phyloP scores from a whole-genome alignment of 1,140 invertebrate genomes.

The Alviniconcha marisindica region DNA sequence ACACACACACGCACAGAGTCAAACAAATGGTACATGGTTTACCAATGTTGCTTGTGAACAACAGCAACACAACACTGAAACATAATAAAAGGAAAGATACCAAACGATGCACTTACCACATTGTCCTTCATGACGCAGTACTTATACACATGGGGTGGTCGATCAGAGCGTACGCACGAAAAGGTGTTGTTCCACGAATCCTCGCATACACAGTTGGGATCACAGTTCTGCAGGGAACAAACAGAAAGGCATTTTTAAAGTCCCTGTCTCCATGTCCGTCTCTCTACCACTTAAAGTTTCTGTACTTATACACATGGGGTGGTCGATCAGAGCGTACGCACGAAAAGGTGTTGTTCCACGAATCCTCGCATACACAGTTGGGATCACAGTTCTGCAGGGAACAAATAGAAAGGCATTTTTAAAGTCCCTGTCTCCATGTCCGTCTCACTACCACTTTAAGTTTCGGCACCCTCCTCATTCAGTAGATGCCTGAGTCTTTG shows the following conservation, averaged over 20 bases:
- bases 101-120: constrained; percentile 83
- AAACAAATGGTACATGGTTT: too few species aligned
- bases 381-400: constrained; percentile 80
- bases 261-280: neutral
- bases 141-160: constrained; percentile 79
- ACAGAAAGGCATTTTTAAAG: neutral
- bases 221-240: constrained; percentile 77
- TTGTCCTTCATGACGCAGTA: constrained; percentile 87
- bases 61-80: too few species aligned
- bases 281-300: too few species aligned
- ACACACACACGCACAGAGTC: too few species aligned
- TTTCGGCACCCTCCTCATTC: too few species aligned
- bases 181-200: constrained; percentile 87
- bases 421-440: neutral
- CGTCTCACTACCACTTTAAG: too few species aligned
- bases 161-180: constrained; percentile 82
- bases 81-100: too few species aligned
- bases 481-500: too few species aligned
- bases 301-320: constrained; percentile 82
- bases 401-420: neutral
- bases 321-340: constrained; percentile 82
- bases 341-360: constrained; percentile 87
- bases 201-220: constrained; percentile 78
- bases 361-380: constrained; percentile 70
- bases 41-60: too few species aligned